These are phyloP conservation scores for Neoseiulus cucumeris DNA, from an alignment of 1,140 invertebrate species.

Conservation along the genomic window DNA sequence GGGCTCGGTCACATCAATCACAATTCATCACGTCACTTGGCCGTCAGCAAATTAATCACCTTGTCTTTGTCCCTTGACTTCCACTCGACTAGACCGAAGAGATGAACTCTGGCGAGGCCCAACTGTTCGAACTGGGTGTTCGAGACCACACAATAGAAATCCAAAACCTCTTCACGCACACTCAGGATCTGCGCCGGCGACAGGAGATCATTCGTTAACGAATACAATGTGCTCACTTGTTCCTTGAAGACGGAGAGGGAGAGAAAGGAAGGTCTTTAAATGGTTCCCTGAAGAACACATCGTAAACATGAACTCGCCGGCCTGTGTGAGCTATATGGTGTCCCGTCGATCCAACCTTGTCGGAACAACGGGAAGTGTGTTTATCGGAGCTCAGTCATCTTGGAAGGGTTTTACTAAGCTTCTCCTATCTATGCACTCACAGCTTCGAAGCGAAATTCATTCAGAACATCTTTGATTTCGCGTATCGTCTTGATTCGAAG, in stretches of 20 bases:
- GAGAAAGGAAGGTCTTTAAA: too few relatives aligned
- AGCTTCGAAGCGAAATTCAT: neutral
- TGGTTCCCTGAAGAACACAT: too few relatives aligned
- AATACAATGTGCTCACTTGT: neutral
- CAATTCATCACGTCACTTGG: too few relatives aligned
- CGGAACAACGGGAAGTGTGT: too few relatives aligned
- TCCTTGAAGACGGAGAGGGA: neutral
- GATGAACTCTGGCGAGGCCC: constrained; percentile 1
- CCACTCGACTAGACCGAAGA: constrained; percentile 6
- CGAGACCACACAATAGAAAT: neutral
- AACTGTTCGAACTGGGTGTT: constrained; percentile 7
- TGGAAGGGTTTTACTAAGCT: too few relatives aligned
- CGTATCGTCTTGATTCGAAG: neutral
- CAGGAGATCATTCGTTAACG: constrained; percentile 2
- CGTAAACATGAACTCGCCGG: too few relatives aligned
- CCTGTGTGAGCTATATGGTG: too few relatives aligned
- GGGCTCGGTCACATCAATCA: too few relatives aligned
- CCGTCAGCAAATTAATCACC: neutral
- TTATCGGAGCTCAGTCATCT: too few relatives aligned
- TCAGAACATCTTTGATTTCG: neutral
- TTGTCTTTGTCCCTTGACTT: neutral
- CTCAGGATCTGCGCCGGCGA: neutral
- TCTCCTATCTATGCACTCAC: too few relatives aligned
- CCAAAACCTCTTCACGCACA: neutral
- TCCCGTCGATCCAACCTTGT: too few relatives aligned